Evolutionary conservation across 2,797 vertebrate genomes (phyloP), one percentile per base, ranked within the genome.

Genomic region (Adelosebastes latens): DNA sequence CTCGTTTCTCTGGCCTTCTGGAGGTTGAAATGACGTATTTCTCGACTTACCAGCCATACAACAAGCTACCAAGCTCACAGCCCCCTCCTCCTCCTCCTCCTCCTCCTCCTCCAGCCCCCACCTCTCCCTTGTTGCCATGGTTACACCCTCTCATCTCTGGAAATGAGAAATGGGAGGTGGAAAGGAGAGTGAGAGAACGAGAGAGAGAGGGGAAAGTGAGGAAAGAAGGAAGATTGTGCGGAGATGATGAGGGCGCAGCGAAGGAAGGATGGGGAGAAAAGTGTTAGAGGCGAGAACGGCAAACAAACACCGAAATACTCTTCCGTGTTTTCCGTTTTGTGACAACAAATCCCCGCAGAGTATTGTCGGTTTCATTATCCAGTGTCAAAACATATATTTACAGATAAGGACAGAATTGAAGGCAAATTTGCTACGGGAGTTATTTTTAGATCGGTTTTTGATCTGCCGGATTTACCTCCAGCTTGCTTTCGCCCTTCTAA

Each of bases 121-220:
- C 88, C 92, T 92, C 87, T 93, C 83, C 89, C 91, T 88, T 94
- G 95, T 96, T 96, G 93, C 95, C 93, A 96, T 96, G 95, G 95
- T 94, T 94, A 96, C 95, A 94, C 85, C 91, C 91, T 95, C 94
- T 93, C 94, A 90, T 95, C 93, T 95, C 89, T 89, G 87, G 82
- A 91, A 92, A 92, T 80, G 90, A 92, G 89, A 92, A 89, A 87
- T 59, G 79, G 92, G 91, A 90, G 88, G 86, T 75, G 89, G 84
- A 88, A 82, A 78, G 80, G 77, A 90, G 87, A 89, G 87, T 56
- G 87, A 88, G 92, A 84, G 90, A 89, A 83, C 24, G 32, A 67
- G 68, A 55, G 32, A 67, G 68, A 55, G 83, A 71, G 65, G 56
- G 80, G 66, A 68, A 72, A 80, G 77, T 72, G 82, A 87, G 88